Base-by-base conservation (phyloP, 2,888 invertebrate genomes). In the Latrodectus elegans region DNA sequence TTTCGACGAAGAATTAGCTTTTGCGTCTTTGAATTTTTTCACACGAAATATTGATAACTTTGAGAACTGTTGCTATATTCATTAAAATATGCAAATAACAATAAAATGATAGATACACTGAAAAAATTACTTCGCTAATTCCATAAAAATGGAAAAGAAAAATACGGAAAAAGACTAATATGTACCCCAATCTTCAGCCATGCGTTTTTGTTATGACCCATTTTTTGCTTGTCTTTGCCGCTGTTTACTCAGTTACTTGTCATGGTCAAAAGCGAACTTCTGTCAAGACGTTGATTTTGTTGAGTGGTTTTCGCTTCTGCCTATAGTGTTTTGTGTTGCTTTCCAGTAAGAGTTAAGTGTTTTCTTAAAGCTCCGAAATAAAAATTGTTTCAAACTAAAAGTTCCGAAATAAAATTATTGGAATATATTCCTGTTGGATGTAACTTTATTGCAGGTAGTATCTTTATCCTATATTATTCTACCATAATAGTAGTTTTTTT, bases 171-270 rank as follows among this genome's bases (percentile, higher is more conserved):
- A 67, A 72, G 72, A 71, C 67, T 17, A 78, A 81, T 72, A 52
- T 55, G 64, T 38, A 38, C 72, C 75, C 22, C 68, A 67, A 72
- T 64, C 65, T 51, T 78, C 84, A 84, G 26, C 72, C 53, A 72
- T 26, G 77, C 78, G 77, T 77, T 78, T 67, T 84, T 67, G 67
- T 15, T 72, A 72, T 78, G 78, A 72, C 77, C 78, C 73, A 78
- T 12, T 84, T 84, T 73, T 38, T 55, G 52, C n/a, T 22, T 84
- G 52, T 84, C 55, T 74, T 55, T 64, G 65, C 60, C 64, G 38
- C 15, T 78, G 72, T 82, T 82, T 82, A 72, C 77, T 78, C 84
- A 84, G 84, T 77, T 74, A 75, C 55, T 11, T 51, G 75, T 53
- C 55, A 49, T 60, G 60, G 60, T 60, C 60, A 60, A 60, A 60